Percentiles rank a stretch among this genome's conserved stretches.
Evolutionary conservation across 1,140 invertebrate species (phyloP).

Genomic region (Telenomus remus): DNA sequence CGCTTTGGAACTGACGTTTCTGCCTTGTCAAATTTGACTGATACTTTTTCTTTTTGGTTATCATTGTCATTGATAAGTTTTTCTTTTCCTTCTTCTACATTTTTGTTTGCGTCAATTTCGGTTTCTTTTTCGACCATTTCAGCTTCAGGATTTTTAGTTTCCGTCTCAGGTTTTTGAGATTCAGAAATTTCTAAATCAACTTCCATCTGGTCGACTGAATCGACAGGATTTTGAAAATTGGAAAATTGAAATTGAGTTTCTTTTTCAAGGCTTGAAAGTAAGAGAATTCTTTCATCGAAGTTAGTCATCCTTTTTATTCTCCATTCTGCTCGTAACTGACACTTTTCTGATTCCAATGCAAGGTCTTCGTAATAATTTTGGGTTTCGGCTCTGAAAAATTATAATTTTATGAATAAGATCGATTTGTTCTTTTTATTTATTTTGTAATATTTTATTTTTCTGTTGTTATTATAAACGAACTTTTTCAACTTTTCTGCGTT

Average conservation of each 20-base stretch:
- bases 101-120: constrained; percentile 29
- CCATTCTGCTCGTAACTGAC: constrained; percentile 77
- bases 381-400: constrained; percentile 70
- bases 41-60: constrained; percentile 12
- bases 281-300: constrained; percentile 74
- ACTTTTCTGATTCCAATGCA: constrained; percentile 76
- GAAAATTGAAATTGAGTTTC: background rate
- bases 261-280: constrained; percentile 35
- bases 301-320: constrained; percentile 78
- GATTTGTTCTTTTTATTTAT: too few relatives aligned
- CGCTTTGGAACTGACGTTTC: constrained; percentile 41
- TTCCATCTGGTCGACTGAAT: background rate
- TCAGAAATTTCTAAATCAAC: background rate
- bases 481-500: constrained; percentile 60
- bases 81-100: too few relatives aligned
- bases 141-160: constrained; percentile 9
- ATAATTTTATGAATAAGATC: constrained; percentile 7
- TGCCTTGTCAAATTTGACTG: constrained; percentile 19
- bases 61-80: constrained; percentile 12
- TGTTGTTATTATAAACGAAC: constrained; percentile 15
- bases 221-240: background rate
- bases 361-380: constrained; percentile 78
- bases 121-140: constrained; percentile 4
- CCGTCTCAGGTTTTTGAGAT: background rate
- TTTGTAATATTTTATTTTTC: constrained; percentile 2